Percentiles rank a stretch among this genome's conserved stretches.
These are phyloP conservation scores for Ditula angustiorana DNA, from an alignment of 2,888 invertebrate species.

Conservation along the genomic window DNA sequence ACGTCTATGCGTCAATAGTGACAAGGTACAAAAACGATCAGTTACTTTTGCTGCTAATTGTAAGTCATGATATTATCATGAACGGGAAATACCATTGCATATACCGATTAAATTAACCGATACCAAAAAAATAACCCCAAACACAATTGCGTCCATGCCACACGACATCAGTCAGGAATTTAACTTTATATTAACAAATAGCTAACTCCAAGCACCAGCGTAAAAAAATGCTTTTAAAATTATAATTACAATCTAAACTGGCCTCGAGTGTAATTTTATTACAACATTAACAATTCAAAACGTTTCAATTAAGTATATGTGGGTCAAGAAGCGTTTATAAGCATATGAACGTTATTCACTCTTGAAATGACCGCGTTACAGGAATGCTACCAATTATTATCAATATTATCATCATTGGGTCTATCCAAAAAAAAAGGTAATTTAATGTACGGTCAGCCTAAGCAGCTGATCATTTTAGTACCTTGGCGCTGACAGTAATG, in stretches of 20 bases:
- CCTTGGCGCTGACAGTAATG: too few relatives aligned
- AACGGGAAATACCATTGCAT: not conserved
- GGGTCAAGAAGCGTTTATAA: conserved; percentile 50
- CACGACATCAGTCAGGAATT: not conserved
- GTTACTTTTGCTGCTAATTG: too few relatives aligned
- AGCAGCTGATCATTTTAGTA: too few relatives aligned
- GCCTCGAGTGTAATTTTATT: conserved; percentile 55
- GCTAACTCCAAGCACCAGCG: not conserved
- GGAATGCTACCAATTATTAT: not conserved
- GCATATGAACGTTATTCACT: conserved; percentile 7
- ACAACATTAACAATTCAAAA: conserved; percentile 57
- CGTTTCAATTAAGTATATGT: conserved; percentile 54
- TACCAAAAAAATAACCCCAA: not conserved
- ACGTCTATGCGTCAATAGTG: too few relatives aligned
- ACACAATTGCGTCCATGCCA: not conserved
- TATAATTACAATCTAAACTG: conserved; percentile 44
- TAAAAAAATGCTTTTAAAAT: conserved; percentile 8
- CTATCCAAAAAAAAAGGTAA: not conserved
- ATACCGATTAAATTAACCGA: not conserved
- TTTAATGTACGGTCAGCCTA: too few relatives aligned
- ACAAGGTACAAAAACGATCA: too few relatives aligned
- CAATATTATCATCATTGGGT: not conserved
- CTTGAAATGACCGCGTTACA: not conserved
- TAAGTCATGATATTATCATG: not conserved
- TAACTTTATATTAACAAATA: not conserved